Evolutionary conservation across 1,140 invertebrate genomes (phyloP).

Genomic region (Pachypeltis micranthus): DNA sequence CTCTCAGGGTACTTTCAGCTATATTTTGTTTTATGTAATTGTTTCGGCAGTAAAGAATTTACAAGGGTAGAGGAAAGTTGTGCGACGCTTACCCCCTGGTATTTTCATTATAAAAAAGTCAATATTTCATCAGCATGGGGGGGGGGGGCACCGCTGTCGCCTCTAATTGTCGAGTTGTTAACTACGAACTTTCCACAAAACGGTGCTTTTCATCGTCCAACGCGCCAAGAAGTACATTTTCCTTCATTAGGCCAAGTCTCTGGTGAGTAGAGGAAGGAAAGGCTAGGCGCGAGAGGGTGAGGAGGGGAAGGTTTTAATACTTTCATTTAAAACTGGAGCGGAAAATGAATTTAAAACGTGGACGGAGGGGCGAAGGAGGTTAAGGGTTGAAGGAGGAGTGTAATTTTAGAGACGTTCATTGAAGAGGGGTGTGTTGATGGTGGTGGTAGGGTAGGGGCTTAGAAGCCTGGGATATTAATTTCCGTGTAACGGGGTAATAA

Average conservation of each 20-base stretch:
- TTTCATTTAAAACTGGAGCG: slow-evolving; percentile 14
- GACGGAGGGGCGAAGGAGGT: neutral
- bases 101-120: too few species aligned
- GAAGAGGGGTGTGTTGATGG: neutral
- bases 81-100: too few species aligned
- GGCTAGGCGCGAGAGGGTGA: too few species aligned
- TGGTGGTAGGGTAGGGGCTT: neutral
- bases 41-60: too few species aligned
- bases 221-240: slow-evolving; percentile 1
- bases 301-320: slow-evolving; percentile 11
- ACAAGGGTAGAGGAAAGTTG: too few species aligned
- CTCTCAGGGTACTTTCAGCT: too few species aligned
- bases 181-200: too few species aligned
- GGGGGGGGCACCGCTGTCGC: too few species aligned
- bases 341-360: slow-evolving; percentile 12
- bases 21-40: too few species aligned
- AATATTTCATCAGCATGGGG: too few species aligned
- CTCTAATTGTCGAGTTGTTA: too few species aligned
- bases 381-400: neutral
- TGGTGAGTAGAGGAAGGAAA: neutral
- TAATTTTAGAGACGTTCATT: neutral
- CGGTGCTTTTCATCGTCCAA: too few species aligned
- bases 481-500: slow-evolving; percentile 16
- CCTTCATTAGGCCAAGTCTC: slow-evolving; percentile 11
- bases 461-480: slow-evolving; percentile 7